Conservation (phyloP, 2,113 vertebrate genomes). For the Theropithecus gelada region DNA sequence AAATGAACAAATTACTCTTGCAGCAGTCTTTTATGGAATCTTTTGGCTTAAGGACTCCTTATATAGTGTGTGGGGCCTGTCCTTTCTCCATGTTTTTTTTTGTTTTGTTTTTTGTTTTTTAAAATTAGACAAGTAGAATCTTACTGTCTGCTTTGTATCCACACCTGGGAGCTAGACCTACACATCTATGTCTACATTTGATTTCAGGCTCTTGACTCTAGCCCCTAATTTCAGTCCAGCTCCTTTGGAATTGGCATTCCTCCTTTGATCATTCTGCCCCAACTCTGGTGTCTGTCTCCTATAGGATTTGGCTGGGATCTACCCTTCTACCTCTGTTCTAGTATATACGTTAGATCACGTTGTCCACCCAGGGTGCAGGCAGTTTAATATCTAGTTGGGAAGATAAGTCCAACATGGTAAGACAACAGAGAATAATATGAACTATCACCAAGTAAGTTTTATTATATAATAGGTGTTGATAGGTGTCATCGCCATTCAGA, state of each 20-base stretch:
- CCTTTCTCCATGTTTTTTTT: no score
- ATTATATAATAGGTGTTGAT: background rate
- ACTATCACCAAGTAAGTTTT: background rate
- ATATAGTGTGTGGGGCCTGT: background rate
- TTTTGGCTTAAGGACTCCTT: background rate
- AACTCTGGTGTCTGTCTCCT: background rate
- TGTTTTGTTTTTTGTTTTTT: background rate
- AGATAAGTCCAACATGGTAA: background rate
- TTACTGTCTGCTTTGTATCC: background rate
- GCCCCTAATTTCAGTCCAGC: background rate
- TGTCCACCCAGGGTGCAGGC: background rate
- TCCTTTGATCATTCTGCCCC: background rate
- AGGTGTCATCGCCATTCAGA: background rate
- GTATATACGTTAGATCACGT: background rate
- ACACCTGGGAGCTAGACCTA: background rate
- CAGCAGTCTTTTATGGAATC: background rate
- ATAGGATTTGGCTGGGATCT: background rate
- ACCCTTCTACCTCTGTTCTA: background rate
- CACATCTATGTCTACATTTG: background rate
- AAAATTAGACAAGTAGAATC: background rate
- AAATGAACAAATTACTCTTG: background rate
- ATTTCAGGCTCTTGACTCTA: background rate
- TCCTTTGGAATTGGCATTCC: background rate
- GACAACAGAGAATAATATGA: background rate
- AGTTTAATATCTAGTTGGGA: background rate